Conservation (phyloP, 2,113 vertebrate genomes). For the Solenodon paradoxus region DNA sequence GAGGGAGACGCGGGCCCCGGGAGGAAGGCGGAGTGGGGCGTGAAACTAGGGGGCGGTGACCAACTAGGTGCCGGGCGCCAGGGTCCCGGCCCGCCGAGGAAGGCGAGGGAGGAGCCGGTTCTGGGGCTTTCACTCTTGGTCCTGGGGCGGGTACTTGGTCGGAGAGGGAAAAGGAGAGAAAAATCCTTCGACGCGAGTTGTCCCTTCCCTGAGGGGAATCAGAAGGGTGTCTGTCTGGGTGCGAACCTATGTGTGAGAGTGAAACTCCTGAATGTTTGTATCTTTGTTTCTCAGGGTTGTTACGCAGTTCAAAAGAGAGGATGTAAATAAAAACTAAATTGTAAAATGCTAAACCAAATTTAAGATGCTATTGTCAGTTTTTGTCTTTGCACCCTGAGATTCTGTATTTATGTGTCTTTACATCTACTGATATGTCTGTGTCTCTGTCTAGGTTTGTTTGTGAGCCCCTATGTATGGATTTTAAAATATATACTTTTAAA, state of each 20-base stretch:
- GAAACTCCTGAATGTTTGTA: not conserved
- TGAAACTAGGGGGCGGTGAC: not conserved
- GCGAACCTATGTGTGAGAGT: not conserved
- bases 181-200: not conserved
- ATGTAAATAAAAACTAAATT: not conserved
- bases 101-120: not conserved
- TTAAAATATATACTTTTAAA: constrained; percentile 53
- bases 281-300: constrained; percentile 26
- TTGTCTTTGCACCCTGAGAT: not conserved
- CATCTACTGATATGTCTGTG: constrained; percentile 24
- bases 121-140: not conserved
- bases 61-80: not conserved
- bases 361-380: not conserved
- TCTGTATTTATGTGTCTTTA: constrained; percentile 48
- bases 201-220: not conserved
- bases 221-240: not conserved
- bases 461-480: constrained; percentile 42
- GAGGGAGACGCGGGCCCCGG: not conserved
- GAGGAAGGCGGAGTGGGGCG: not conserved
- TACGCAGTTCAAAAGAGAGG: not conserved
- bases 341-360: not conserved
- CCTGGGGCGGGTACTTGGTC: not conserved
- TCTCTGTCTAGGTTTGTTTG: constrained; percentile 35
- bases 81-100: not conserved
- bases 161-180: not conserved